phyloP scores from a whole-genome alignment of 2,888 invertebrate genomes.

The Lochmaea capreae region DNA sequence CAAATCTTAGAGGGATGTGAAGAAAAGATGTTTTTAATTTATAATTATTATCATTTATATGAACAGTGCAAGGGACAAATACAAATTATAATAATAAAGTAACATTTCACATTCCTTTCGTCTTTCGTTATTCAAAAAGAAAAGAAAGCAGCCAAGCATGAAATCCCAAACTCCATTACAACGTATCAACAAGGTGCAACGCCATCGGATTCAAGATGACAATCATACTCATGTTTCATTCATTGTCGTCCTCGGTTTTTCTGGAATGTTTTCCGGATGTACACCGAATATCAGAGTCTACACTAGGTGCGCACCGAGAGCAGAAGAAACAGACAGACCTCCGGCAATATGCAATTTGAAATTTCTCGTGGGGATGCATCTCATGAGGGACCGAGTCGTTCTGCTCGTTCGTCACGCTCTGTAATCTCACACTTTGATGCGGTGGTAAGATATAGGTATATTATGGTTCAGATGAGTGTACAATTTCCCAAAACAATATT shows the following conservation, averaged over 20 bases:
- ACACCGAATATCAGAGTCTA: slow-evolving; percentile 10
- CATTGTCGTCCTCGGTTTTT: slow-evolving; percentile 24
- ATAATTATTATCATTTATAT: slow-evolving; percentile 1
- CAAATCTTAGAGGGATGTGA: neutral
- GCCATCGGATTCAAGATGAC: slow-evolving; percentile 28
- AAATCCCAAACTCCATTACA: slow-evolving; percentile 19
- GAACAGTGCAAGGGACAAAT: no score
- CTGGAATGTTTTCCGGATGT: slow-evolving; percentile 23
- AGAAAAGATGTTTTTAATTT: slow-evolving; percentile 21
- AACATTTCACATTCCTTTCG: no score
- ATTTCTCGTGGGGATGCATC: slow-evolving; percentile 59
- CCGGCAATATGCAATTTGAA: slow-evolving; percentile 60
- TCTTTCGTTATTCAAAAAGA: neutral
- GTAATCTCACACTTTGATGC: slow-evolving; percentile 52
- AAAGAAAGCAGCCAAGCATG: neutral
- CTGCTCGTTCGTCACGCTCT: slow-evolving; percentile 55
- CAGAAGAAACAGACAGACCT: slow-evolving; percentile 35
- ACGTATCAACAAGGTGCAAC: slow-evolving; percentile 21
- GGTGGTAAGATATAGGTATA: slow-evolving; percentile 21
- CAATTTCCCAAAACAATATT: neutral
- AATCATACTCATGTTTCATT: slow-evolving; percentile 35
- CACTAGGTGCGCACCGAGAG: slow-evolving; percentile 16
- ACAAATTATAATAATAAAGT: no score
- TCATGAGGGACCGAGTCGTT: slow-evolving; percentile 43
- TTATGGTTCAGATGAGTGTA: slow-evolving; percentile 1